Evolutionary conservation across 2,888 invertebrate species (phyloP), one percentile per base, ranked within the genome.

Genomic region (Ophion slaviceki): DNA sequence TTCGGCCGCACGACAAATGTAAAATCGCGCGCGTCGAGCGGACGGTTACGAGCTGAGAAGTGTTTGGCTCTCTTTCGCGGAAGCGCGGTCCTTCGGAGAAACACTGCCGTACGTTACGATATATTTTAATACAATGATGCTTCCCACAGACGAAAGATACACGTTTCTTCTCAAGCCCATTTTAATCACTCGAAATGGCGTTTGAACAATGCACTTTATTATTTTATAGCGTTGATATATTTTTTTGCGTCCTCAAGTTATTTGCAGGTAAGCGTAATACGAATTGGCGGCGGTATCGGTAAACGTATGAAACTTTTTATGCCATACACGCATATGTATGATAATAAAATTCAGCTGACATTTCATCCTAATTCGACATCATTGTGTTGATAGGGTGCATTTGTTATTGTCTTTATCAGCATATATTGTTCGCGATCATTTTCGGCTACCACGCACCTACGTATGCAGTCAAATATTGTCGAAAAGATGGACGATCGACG

Each of bases 61-160:
- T 24, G 75, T 53, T 59, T 45, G 24, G 20, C 59, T 28, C 8
- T 45, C 59, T 57, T 68, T 45, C 59, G 40, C 24, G 40, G 68
- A 67, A 68, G 17, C 11, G 0, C 77, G 20, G 14, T 68, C 24
- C 67, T 78, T 78, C 77, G 10, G 45, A 45, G 77, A 78, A 78
- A 45, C 24, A 61, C 20, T 45, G 68, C 47, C 20, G 11, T 28
- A 67, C 67, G 59, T 57, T 71, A 57, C 57, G 45, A 45, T 45
- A 66, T 45, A 45, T 14, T 61, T 61, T 40, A 59, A 68, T 59
- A 78, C 59, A 67, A 67, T 24, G 59, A 78, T 68, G 28, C 40
- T 53, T 4, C 3, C 32, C 7, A 40, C 59, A 8, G 8, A 47
- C 20, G 17, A 14, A 45, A 40, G 40, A 61, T 10, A 74, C 61